Base-by-base conservation (phyloP, 1,140 invertebrate genomes). In the Drosophila pectinifera region DNA sequence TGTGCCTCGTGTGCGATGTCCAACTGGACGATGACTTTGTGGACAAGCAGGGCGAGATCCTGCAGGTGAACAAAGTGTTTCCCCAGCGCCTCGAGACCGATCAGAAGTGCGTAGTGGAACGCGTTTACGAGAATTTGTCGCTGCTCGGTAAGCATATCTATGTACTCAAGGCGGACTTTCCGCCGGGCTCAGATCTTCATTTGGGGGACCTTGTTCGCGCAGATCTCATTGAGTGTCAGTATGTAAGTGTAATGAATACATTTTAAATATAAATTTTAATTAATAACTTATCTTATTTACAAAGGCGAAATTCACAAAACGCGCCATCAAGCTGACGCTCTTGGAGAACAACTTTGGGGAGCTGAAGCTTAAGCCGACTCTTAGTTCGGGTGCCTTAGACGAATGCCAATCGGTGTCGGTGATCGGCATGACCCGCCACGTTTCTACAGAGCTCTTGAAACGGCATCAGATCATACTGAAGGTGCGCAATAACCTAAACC, bases 351-450 rank as follows among this genome's bases (percentile, higher is more conserved):
- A 67, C 38, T 85, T 90, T 63, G 80, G 72, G 1, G 36, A 36
- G n/a, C 0, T 78, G 0, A 84, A 48, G 1, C 7, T 4, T 3
- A 62, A 26, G 5, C 13, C 31, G 13, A 6, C 28, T 0, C 0
- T 11, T 6, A n/a, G 10, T 10, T 5, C 4, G 8, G 6, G 0
- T 5, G 6, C 41, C 11, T 5, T 14, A 8, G 22, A 1, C 13
- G 18, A 51, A 85, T 38, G 84, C 92, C 28, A 38, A 86, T 93
- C 88, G 7, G 80, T 95, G 6, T 46, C 79, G 14, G 89, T 95
- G 7, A 92, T 81, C 0, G 90, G 93, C 7, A 36, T 93, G 54
- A 65, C 86, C 78, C 63, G 91, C 49, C 64, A 92, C 86, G 72
- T 92, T 16, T 81, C 91, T 92, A 72, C 73, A 68, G 74, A 89